Percentiles rank a stretch among this genome's conserved stretches.
phyloP scores from a whole-genome alignment of 2,888 invertebrate genomes.

The Ichneumoninae sp. region DNA sequence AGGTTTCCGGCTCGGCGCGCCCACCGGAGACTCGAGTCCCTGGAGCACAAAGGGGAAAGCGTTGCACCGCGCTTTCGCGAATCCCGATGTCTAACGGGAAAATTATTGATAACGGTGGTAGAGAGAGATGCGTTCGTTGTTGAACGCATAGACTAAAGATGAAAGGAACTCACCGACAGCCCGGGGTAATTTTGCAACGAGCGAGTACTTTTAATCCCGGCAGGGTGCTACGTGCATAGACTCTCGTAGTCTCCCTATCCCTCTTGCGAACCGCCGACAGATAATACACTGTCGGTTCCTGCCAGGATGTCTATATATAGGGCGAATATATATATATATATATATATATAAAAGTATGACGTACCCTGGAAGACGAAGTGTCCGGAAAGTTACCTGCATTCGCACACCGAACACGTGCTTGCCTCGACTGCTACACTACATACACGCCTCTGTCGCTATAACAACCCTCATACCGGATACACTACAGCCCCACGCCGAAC shows the following conservation, averaged over 20 bases:
- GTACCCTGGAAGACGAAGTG: constrained; percentile 30
- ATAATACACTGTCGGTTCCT: constrained; percentile 6
- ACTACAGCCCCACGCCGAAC: background rate
- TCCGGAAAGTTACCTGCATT: constrained; percentile 6
- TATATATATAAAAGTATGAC: background rate
- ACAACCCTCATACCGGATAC: background rate
- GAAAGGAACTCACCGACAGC: background rate
- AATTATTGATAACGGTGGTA: background rate
- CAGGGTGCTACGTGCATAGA: constrained; percentile 10
- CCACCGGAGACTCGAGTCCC: background rate
- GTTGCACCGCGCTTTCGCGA: background rate
- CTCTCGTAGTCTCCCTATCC: background rate
- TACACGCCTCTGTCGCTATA: background rate
- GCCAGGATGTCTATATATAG: background rate
- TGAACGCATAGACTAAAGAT: background rate
- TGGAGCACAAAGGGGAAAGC: background rate
- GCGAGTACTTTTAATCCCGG: constrained; percentile 13
- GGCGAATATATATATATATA: no score
- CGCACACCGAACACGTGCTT: constrained; percentile 41
- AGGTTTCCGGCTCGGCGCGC: background rate
- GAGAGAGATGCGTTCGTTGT: background rate
- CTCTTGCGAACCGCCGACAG: background rate
- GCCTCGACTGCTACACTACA: constrained; percentile 2
- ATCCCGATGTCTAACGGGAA: background rate
- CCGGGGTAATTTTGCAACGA: background rate